Base-by-base conservation (phyloP, 2,888 invertebrate genomes). In the Fragum whitleyi region DNA sequence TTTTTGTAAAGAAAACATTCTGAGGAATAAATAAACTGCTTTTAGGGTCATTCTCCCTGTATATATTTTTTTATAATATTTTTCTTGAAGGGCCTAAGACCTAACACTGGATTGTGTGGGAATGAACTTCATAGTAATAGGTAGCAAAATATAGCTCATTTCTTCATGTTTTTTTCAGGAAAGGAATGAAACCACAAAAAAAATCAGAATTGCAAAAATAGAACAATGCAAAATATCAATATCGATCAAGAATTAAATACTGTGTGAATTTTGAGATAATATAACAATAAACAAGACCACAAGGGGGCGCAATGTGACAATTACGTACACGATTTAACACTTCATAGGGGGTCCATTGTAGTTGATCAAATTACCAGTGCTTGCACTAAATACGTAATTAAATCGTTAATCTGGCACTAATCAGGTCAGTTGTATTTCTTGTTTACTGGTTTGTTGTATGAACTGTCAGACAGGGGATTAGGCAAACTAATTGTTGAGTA, bases 401-500 rank as follows among this genome's bases (percentile, higher is more conserved):
- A 61, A 61, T 7, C 9, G 29, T 32, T 9, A 61, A 61, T 61
- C 91, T 91, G 59, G 28, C 55, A 67, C 61, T 26, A 57, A 65
- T n/a, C 36, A n/a, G 36, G 65, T 70, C 47, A 29, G n/a, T n/a
- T 1, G 2, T 53, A 5, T 69, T 16, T 29, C 14, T n/a, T 47
- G 47, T 47, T 47, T 3, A 47, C 14, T 47, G 3, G 16, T 29
- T 23, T 7, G 55, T 26, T 57, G 53, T 42, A 47, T 9, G 1
- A 69, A 51, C 55, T 71, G 39, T 51, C 61, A 62, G 19, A 36
- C 67, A 67, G 74, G 74, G 67, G 74, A 55, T 67, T 53, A 36
- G 32, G 32, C 9, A 36, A 36, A 6, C 32, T 36, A 9, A n/a
- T n/a, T 36, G 32, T 9, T 36, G 5, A 36, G 32, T 3, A 36